Evolutionary conservation across 2,113 vertebrate species (phyloP).

Genomic region (Hippocampus guttulatus): DNA sequence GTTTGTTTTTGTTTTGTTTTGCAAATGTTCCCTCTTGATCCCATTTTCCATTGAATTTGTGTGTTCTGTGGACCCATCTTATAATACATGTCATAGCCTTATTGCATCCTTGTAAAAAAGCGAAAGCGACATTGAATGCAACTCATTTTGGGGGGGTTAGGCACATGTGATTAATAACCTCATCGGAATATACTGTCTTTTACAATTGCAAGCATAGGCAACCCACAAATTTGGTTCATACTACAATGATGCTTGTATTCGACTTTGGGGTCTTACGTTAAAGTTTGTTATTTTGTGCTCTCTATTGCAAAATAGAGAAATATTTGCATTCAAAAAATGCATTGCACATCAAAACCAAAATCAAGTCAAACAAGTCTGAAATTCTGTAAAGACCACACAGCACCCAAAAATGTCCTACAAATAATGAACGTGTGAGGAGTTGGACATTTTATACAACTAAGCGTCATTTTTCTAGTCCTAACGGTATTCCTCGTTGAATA

Average conservation of each 20-base stretch:
- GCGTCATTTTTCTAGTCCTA: background rate
- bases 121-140: background rate
- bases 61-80: background rate
- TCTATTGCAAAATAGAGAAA: background rate
- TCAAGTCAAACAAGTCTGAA: constrained; percentile 27
- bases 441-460: constrained; percentile 42
- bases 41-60: background rate
- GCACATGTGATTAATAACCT: background rate
- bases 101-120: background rate
- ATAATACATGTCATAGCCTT: background rate
- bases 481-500: constrained; percentile 24
- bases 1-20: background rate
- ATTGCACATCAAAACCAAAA: constrained; percentile 32
- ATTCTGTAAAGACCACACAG: constrained; percentile 17
- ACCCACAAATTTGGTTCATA: background rate
- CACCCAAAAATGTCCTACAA: constrained; percentile 26
- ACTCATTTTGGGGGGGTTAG: background rate
- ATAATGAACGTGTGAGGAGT: constrained; percentile 30
- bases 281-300: background rate
- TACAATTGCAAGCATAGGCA: too few species aligned
- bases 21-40: background rate
- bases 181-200: background rate
- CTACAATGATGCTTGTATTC: background rate
- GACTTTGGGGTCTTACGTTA: background rate
- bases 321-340: constrained; percentile 14